Evolutionary conservation across 2,888 invertebrate species (phyloP).

Genomic region (Myopa testacea): DNA sequence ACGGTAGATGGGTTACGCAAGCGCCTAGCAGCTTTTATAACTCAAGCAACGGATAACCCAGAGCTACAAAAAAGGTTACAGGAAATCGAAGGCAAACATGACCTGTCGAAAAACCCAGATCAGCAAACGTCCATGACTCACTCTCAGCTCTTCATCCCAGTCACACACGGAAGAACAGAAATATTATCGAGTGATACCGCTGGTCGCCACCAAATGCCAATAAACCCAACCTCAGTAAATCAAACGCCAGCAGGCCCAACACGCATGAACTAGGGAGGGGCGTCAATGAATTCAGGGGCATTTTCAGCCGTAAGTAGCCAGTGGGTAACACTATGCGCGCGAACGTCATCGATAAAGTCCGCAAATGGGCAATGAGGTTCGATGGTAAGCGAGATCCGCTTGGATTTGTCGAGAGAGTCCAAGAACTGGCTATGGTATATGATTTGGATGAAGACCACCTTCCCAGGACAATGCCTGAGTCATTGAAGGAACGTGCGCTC

Average conservation of each 20-base stretch:
- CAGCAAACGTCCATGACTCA: not conserved
- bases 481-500: not conserved
- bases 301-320: not conserved
- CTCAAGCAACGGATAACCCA: not conserved
- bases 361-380: not conserved
- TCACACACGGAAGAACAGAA: not conserved
- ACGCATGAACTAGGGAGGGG: not conserved
- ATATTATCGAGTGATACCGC: not conserved
- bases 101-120: too few species aligned
- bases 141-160: not conserved
- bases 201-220: not conserved
- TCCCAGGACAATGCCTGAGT: constrained; percentile 11
- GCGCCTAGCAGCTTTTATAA: not conserved
- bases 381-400: too few species aligned
- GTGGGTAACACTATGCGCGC: not conserved
- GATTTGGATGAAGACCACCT: not conserved
- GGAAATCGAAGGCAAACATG: not conserved
- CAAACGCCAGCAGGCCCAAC: not conserved
- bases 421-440: not conserved
- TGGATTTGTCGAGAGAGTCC: not conserved
- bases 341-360: not conserved
- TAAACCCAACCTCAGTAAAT: not conserved
- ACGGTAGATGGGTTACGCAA: too few species aligned
- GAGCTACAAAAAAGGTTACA: not conserved
- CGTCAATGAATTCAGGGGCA: not conserved